Base-by-base conservation (phyloP, 2,888 invertebrate species). In the Eupelmus urozonus region DNA sequence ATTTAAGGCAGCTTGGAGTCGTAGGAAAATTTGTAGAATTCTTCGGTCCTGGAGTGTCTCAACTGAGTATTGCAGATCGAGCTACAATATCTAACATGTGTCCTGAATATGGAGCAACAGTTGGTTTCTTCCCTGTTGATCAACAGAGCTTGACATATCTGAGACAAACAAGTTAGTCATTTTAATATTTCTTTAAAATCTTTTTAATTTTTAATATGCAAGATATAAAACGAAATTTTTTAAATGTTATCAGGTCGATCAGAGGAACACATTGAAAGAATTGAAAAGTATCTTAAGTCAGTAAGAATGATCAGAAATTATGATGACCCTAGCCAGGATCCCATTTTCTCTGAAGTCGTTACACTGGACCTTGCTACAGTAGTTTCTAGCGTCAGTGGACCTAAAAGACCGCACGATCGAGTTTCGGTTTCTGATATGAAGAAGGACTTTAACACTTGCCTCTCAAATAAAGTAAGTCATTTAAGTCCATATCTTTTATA, bases 71-170 rank as follows among this genome's bases (percentile, higher is more conserved):
- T 80, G 98, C 99, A 0, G 99, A 99, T 91, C 92, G 99, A 59
- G 98, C 99, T 0, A 99, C 99, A 0, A 97, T 99, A 72, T 96
- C 98, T 82, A 99, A 99, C 91, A 99, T 99, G 99, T 98, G 98
- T 87, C 99, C 99, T 0, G 97, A 97, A 90, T 99, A 98, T 88
- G 99, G 99, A 0, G 99, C 98, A 18, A 99, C 98, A 0, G 95
- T 97, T 80, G 98, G 97, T 0, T 97, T 94, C 90, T 99, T 99
- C 91, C 97, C 98, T 0, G 96, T 98, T 0, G 98, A 98, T 90
- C 90, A 92, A 34, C 91, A 91, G 79, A 96, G 97, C 34, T 91
- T 98, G 62, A 90, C 91, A n/a, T 98, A 99, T 87, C 76, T 81
- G 42, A 69, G 79, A 16, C 80, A 81, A 76, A 81, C 80, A 49